phyloP scores from a whole-genome alignment of 1,140 invertebrate genomes.

The Trichogramma pretiosum region DNA sequence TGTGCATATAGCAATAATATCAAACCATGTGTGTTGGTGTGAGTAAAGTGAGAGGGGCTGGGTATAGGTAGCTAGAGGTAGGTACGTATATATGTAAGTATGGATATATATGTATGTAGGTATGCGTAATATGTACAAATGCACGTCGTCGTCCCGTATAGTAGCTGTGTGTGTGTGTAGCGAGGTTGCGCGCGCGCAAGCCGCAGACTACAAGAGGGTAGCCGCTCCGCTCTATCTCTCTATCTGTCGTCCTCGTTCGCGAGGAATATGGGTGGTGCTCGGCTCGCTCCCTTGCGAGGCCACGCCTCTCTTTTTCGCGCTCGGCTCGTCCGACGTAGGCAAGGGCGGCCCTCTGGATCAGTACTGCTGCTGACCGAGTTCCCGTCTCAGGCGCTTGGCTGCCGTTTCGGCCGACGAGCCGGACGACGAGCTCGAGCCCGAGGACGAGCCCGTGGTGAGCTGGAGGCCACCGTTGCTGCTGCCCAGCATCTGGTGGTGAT shows the following conservation, averaged over 20 bases:
- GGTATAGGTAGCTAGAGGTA: no score
- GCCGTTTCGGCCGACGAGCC: constrained; percentile 34
- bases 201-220: no score
- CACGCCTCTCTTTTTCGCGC: constrained; percentile 28
- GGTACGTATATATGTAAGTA: no score
- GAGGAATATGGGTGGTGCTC: not conserved
- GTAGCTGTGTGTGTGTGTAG: not conserved
- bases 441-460: constrained; percentile 46
- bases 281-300: constrained; percentile 14
- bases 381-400: constrained; percentile 3
- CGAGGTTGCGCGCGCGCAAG: no score
- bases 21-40: no score
- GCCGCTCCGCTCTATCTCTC: not conserved
- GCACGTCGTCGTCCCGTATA: no score
- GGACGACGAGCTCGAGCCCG: constrained; percentile 47
- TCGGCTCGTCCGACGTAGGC: not conserved
- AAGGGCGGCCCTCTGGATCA: constrained; percentile 11
- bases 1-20: no score
- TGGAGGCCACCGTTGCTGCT: constrained; percentile 46
- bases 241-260: not conserved
- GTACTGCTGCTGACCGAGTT: no score
- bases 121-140: constrained; percentile 16
- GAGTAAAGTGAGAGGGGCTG: no score
- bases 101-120: no score
- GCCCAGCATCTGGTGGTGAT: constrained; percentile 42